Evolutionary conservation across 2,888 invertebrate species (phyloP).

Genomic region (Omphaloscelis lunosa): DNA sequence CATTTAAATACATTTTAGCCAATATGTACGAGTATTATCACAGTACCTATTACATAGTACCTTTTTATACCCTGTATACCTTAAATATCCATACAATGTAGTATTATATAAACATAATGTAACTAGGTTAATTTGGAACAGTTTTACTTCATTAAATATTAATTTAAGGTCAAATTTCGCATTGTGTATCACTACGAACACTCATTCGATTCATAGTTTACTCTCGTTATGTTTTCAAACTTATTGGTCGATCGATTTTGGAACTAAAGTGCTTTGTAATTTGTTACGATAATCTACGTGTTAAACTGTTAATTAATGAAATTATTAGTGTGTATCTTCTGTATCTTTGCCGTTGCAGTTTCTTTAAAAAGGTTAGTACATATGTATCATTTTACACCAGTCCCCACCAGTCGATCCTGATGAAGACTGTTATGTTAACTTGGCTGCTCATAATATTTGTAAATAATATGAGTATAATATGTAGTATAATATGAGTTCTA

Average conservation of each 20-base stretch:
- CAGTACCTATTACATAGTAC: conserved; percentile 40
- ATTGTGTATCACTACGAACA: neutral
- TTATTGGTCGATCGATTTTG: neutral
- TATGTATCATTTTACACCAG: neutral
- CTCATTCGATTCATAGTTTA: neutral
- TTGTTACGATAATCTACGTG: neutral
- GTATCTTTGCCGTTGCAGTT: neutral
- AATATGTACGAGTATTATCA: conserved; percentile 37
- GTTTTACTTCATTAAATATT: conserved; percentile 1
- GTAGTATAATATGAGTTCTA: no score
- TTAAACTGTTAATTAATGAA: neutral
- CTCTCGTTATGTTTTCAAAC: neutral
- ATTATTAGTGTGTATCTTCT: neutral
- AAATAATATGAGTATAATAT: neutral
- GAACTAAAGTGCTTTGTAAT: neutral
- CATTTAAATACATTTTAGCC: conserved; percentile 7
- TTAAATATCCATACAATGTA: conserved; percentile 29
- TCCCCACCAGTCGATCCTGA: neutral
- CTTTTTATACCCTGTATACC: conserved; percentile 26
- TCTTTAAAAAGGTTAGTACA: neutral
- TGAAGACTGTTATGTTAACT: conserved; percentile 13
- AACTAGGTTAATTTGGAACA: conserved; percentile 9
- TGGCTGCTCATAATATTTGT: conserved; percentile 21
- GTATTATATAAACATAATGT: conserved; percentile 34
- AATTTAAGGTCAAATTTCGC: neutral